A percentile compares a stretch with the other conserved stretches of the same genome.
Conservation (phyloP, 2,888 invertebrate genomes). For the Agelastica alni region DNA sequence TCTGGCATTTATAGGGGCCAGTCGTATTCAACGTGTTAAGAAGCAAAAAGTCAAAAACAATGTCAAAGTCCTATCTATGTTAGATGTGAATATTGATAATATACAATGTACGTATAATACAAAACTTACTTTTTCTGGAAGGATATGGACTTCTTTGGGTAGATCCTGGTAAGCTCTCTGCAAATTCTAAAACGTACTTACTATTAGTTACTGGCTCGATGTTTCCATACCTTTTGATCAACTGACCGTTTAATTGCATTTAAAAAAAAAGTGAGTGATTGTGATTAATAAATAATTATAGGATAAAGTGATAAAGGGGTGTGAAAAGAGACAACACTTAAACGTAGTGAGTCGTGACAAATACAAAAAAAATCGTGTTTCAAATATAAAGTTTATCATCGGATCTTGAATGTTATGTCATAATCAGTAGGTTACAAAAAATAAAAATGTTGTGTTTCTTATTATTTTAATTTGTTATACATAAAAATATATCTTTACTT, state of each 20-base stretch:
- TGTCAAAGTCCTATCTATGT: too few species aligned
- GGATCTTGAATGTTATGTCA: too few species aligned
- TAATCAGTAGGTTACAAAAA: too few species aligned
- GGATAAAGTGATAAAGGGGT: slow-evolving; percentile 1
- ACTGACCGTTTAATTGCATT: slow-evolving; percentile 2
- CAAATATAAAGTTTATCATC: too few species aligned
- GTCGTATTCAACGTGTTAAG: too few species aligned
- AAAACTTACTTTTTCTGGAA: slow-evolving; percentile 80
- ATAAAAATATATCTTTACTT: too few species aligned
- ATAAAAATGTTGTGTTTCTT: too few species aligned
- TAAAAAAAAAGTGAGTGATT: slow-evolving; percentile 4
- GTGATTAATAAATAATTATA: slow-evolving; percentile 1
- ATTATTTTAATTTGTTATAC: too few species aligned
- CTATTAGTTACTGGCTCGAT: slow-evolving; percentile 9
- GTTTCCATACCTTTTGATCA: slow-evolving; percentile 11
- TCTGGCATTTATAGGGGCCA: too few species aligned
- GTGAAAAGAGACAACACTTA: neutral
- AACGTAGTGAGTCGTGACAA: neutral
- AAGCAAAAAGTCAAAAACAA: too few species aligned
- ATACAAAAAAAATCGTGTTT: too few species aligned
- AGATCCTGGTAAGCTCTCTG: slow-evolving; percentile 82
- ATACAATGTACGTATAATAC: neutral
- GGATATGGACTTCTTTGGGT: slow-evolving; percentile 86
- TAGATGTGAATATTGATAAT: too few species aligned
- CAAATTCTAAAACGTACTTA: slow-evolving; percentile 68